Evolutionary conservation across 2,113 vertebrate species (phyloP), one percentile per base, ranked within the genome.

Genomic region (Centropus bengalensis): DNA sequence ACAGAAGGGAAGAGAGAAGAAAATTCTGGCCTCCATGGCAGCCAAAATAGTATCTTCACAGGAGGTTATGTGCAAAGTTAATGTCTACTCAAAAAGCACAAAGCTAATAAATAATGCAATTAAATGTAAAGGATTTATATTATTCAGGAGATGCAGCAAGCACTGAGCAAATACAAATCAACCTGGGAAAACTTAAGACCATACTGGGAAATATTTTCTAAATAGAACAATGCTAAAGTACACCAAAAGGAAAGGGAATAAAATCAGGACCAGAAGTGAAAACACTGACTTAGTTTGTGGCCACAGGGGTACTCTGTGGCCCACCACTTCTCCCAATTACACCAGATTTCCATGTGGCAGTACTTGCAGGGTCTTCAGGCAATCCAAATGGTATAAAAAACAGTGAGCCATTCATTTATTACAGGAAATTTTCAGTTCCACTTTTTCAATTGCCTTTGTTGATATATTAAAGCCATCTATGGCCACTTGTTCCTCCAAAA

Each of bases 1-100:
- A n/a, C 19, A 62, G 27, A 73, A 80, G 6, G 18, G 27, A 68
- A 83, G 69, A 86, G 30, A 58, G 18, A 59, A 76, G 45, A 19
- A 0, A 1, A 8, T 36, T 10, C 3, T 33, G 36, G 24, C 8
- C 8, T 59, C n/a, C 2, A 0, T 17, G 22, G 9, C 51, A 77
- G 26, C 2, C 22, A 66, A 78, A 27, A 60, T 16, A 77, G 10
- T 22, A 23, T 58, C 45, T 2, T 9, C 15, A 30, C 3, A 2
- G 45, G 33, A 85, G 14, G 4, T 5, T 69, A 20, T 32, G 19
- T 20, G 32, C 12, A 58, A 81, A 91, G 6, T 28, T 54, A 69
- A 12, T 32, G 6, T 45, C 32, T 63, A 66, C 13, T 88, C 33
- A 74, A 56, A 88, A 69, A 69, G 5, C 17, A 64, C 26, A 60